A percentile compares a stretch with the other conserved stretches of the same genome.
These are phyloP conservation scores for Alligator sinensis DNA, from an alignment of 2,113 vertebrate species.

Conservation along the genomic window DNA sequence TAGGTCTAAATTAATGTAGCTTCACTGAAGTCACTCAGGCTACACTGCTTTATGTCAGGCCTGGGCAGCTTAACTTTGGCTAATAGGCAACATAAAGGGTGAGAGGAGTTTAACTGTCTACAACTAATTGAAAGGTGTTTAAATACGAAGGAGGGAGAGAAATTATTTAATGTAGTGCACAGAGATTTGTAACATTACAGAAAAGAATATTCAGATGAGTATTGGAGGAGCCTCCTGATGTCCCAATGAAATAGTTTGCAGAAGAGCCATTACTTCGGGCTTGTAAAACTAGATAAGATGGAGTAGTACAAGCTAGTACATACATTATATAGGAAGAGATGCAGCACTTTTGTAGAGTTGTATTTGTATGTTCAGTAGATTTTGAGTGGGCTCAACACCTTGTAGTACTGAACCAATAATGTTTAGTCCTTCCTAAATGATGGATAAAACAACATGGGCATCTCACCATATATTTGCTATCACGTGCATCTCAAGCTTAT, in stretches of 20 bases:
- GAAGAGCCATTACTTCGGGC: conserved; percentile 30
- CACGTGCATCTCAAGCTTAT: background rate
- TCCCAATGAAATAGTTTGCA: conserved; percentile 36
- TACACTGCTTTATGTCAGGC: conserved; percentile 43
- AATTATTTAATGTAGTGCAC: conserved; percentile 64
- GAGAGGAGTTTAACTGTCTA: conserved; percentile 34
- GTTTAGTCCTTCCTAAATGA: background rate
- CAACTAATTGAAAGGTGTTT: conserved; percentile 51
- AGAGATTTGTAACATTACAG: conserved; percentile 57
- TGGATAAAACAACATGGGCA: background rate
- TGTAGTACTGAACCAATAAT: background rate
- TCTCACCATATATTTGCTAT: background rate
- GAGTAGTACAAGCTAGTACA: background rate
- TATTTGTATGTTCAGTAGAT: background rate
- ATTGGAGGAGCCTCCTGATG: conserved; percentile 34
- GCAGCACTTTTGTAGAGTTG: background rate
- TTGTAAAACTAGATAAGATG: conserved; percentile 9
- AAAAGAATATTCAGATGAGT: conserved; percentile 47
- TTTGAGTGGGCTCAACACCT: background rate
- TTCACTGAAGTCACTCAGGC: background rate
- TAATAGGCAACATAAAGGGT: conserved; percentile 49
- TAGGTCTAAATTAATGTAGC: background rate
- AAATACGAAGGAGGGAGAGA: conserved; percentile 58
- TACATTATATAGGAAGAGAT: background rate
- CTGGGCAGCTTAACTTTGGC: conserved; percentile 63